Evolutionary conservation across 2,797 vertebrate species (phyloP), one percentile per base, ranked within the genome.

Genomic region (Smutsia temminckii): DNA sequence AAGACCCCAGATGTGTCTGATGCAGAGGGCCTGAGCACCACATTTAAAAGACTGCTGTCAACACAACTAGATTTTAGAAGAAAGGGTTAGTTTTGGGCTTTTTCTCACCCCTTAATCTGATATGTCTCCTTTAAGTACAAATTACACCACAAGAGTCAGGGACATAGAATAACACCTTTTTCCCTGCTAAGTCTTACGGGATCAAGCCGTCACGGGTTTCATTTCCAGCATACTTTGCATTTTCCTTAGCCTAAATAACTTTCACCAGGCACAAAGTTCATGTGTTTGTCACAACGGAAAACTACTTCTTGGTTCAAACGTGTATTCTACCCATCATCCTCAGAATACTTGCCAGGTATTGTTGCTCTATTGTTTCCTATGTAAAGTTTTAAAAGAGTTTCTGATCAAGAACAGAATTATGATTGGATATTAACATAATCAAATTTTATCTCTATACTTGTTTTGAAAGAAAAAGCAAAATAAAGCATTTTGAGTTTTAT

Each of bases 401-500:
- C 18, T 59, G 23, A 93, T 75, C 11, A 94, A 95, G 40, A 95
- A 3, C 17, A 66, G 32, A 91, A 79, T 69, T 78, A 95, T 63
- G 13, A 77, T 51, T 89, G 63, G 14, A 66, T 37, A 17, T 53
- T 71, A 63, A 53, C 5, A 78, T 29, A 87, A 51, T 74, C 16
- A 78, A 84, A 95, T 85, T 78, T 61, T 90, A 88, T 83, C 17
- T 37, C 42, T 94, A 37, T 2, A 63, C 25, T 69, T 92, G 49
- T 83, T 90, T 83, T 85, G n/a, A 93, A 95, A 77, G 23, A 11
- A 86, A 88, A 84, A 55, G 6, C 34, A 87, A 95, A 83, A 80
- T 27, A 93, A 95, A 95, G 55, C 29, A 75, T 32, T 93, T 71
- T 95, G 13, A 80, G 64, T 92, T 86, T 85, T 89, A 75, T 40